phyloP scores from a whole-genome alignment of 1,140 invertebrate species.

The Stegodyphus mimosarum region DNA sequence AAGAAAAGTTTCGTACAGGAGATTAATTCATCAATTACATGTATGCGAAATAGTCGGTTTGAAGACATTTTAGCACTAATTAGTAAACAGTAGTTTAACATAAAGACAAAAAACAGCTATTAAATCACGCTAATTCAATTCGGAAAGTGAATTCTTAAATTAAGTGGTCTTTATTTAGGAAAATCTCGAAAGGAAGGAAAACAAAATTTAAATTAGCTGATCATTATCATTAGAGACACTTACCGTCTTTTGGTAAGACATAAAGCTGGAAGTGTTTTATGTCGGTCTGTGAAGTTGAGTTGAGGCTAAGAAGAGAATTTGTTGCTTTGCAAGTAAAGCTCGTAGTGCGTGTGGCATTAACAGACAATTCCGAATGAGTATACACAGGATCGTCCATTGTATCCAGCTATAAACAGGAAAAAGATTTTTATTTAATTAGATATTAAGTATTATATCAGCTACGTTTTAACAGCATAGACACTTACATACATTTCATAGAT shows the following conservation, averaged over 20 bases:
- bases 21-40: too few relatives aligned
- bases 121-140: background rate
- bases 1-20: too few relatives aligned
- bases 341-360: slow-evolving; percentile 66
- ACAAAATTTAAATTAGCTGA: too few relatives aligned
- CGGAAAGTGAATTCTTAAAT: background rate
- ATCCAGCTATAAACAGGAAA: slow-evolving; percentile 4
- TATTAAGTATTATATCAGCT: too few relatives aligned
- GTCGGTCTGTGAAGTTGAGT: slow-evolving; percentile 39
- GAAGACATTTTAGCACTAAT: too few relatives aligned
- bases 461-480: too few relatives aligned
- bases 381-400: slow-evolving; percentile 18
- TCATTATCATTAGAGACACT: background rate
- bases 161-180: background rate
- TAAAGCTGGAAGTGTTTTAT: slow-evolving; percentile 49
- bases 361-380: slow-evolving; percentile 64
- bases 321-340: slow-evolving; percentile 66
- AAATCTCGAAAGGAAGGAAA: background rate
- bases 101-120: background rate
- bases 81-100: too few relatives aligned
- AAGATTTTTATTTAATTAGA: background rate
- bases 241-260: slow-evolving; percentile 45
- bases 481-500: too few relatives aligned
- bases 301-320: slow-evolving; percentile 62
- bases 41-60: too few relatives aligned